A percentile compares a stretch with the other conserved stretches of the same genome.
phyloP scores from a whole-genome alignment of 2,797 vertebrate genomes.

The Threskiornis aethiopicus region DNA sequence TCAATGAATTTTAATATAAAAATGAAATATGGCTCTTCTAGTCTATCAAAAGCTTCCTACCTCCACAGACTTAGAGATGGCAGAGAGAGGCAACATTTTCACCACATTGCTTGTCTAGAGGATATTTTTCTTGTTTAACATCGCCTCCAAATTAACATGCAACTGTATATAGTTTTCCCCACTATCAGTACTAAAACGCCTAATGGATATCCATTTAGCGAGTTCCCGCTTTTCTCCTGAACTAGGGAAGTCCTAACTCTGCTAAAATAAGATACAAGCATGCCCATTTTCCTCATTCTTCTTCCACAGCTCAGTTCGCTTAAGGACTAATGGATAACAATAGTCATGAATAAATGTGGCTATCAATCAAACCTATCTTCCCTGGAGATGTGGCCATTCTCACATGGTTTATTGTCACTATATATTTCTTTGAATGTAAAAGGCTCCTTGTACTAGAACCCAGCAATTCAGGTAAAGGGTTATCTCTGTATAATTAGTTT shows the following conservation, averaged over 20 bases:
- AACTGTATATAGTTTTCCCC: not conserved
- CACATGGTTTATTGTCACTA: not conserved
- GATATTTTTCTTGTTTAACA: not conserved
- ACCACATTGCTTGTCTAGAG: not conserved
- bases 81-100: not conserved
- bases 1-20: not conserved
- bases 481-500: not conserved
- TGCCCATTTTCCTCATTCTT: not conserved
- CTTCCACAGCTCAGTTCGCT: not conserved
- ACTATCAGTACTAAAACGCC: not conserved
- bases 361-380: not conserved
- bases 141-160: not conserved
- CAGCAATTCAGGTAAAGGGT: not conserved
- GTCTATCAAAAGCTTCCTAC: not conserved
- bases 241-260: not conserved
- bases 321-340: not conserved
- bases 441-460: not conserved
- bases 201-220: not conserved
- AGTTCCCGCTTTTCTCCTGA: not conserved
- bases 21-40: not conserved
- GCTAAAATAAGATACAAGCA: not conserved
- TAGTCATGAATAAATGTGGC: not conserved
- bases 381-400: not conserved
- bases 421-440: not conserved
- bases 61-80: not conserved